Evolutionary conservation across 1,140 invertebrate species (phyloP), one percentile per base, ranked within the genome.

Genomic region (Drosophila pachea): DNA sequence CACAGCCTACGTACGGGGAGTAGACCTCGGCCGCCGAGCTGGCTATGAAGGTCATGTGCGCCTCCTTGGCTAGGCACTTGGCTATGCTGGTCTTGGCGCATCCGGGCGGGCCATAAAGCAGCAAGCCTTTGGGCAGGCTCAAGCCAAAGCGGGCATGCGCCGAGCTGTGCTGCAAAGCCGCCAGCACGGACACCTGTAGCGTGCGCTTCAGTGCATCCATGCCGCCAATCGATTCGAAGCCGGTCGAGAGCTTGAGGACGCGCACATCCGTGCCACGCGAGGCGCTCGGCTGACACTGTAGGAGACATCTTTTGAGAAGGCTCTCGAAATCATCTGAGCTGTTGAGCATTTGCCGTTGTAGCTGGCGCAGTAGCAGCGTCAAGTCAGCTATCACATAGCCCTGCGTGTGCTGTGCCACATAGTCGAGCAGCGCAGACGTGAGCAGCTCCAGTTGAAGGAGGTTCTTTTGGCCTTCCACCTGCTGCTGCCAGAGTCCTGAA

Each of bases 41-140:
- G 6, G 92, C 89, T 14, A 94, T 89, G 42, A 94, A 93, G n/a
- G 92, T 92, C 60, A 91, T 91, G 60, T 91, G 89, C 29, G 91
- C 91, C 53, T 92, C 91, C 58, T 90, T 91, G 12, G 94, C 94
- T 31, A 94, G 61, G 4, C 94, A 93, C 75, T 92, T 91, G 9
- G 93, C 93, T 14, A 95, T 90, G 64, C 92, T 92, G 6, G 94
- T 95, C 90, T 95, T 95, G 4, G 92, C 94, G 88, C 94, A 95
- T 2, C 94, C 94, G 1, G 94, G 94, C 14, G 94, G 94, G 2
- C 94, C 94, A 89, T 95, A 94, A 33, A 95, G 91, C 12, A 95
- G 87, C 33, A 95, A 89, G 22, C 94, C 88, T 11, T 84, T 74
- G 1, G 94, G 92, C 54, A 92, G 89, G 14, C 87, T 87, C 16